Evolutionary conservation across 2,888 invertebrate genomes (phyloP).

Genomic region (Eristalinus aeneus): DNA sequence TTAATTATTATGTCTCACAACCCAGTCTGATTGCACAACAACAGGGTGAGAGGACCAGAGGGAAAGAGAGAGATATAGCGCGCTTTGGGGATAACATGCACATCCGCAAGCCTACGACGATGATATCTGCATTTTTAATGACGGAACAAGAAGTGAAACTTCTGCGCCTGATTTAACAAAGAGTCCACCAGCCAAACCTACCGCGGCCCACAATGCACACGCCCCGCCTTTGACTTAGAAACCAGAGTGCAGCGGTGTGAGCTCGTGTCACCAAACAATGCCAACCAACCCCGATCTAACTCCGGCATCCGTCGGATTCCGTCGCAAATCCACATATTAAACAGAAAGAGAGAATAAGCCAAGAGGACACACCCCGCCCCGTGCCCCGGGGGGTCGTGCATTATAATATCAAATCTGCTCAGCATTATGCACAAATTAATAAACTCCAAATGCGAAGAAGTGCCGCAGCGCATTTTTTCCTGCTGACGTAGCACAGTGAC

Average conservation of each 20-base stretch:
- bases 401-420: constrained; percentile 72
- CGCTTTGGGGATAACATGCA: not conserved
- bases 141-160: constrained; percentile 70
- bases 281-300: constrained; percentile 35
- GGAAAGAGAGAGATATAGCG: not conserved
- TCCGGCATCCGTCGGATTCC: constrained; percentile 29
- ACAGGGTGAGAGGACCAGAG: too few species aligned
- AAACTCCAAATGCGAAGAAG: constrained; percentile 72
- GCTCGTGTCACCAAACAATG: constrained; percentile 58
- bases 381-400: constrained; percentile 59
- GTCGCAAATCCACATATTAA: constrained; percentile 67
- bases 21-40: not conserved
- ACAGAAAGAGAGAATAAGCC: constrained; percentile 30
- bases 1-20: not conserved
- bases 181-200: not conserved
- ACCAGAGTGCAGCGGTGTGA: constrained; percentile 42
- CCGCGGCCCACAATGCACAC: not conserved
- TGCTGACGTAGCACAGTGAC: constrained; percentile 72
- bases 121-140: constrained; percentile 67
- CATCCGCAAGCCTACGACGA: constrained; percentile 30
- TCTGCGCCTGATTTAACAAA: constrained; percentile 66
- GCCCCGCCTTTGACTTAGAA: constrained; percentile 34
- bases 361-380: constrained; percentile 20
- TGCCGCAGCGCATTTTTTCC: constrained; percentile 72
- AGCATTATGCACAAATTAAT: constrained; percentile 73